A percentile compares a stretch with the other conserved stretches of the same genome.
Conservation (phyloP, 2,888 invertebrate genomes). For the Lycocerus yunnanus region DNA sequence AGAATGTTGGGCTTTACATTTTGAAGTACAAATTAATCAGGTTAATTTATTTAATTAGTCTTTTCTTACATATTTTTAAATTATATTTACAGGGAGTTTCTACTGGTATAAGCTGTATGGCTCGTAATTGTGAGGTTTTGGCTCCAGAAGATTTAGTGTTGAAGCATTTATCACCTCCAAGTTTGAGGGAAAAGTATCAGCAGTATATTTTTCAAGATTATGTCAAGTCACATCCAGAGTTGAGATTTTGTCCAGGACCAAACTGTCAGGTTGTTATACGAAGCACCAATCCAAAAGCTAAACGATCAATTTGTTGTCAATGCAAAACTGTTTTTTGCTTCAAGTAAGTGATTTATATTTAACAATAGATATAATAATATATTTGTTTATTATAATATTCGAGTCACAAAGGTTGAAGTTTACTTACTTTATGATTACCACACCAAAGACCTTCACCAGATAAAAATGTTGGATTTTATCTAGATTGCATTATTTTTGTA, state of each 20-base stretch:
- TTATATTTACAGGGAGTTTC: slow-evolving; percentile 62
- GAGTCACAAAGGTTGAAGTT: not conserved
- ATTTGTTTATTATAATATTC: not conserved
- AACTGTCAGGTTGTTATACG: slow-evolving; percentile 91
- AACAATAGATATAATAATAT: not conserved
- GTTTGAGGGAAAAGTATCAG: slow-evolving; percentile 89
- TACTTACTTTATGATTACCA: not conserved
- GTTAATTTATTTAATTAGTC: slow-evolving; percentile 47
- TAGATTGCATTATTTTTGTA: not conserved
- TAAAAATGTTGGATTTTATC: not conserved
- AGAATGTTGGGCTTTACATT: slow-evolving; percentile 95
- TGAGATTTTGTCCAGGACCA: slow-evolving; percentile 93
- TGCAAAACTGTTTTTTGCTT: slow-evolving; percentile 93
- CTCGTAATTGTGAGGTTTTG: slow-evolving; percentile 88
- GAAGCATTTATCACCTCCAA: slow-evolving; percentile 79
- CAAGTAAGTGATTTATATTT: slow-evolving; percentile 45
- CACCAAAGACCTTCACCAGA: not conserved
- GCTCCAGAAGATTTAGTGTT: slow-evolving; percentile 97
- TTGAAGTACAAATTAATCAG: slow-evolving; percentile 95
- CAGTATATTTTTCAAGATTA: slow-evolving; percentile 96
- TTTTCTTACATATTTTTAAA: not conserved
- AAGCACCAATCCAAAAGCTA: slow-evolving; percentile 80
- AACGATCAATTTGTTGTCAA: slow-evolving; percentile 84
- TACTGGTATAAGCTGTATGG: slow-evolving; percentile 96
- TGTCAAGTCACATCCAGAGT: slow-evolving; percentile 89